These are phyloP conservation scores for Steinernema feltiae DNA, from an alignment of 1,140 invertebrate genomes.

Conservation along the genomic window DNA sequence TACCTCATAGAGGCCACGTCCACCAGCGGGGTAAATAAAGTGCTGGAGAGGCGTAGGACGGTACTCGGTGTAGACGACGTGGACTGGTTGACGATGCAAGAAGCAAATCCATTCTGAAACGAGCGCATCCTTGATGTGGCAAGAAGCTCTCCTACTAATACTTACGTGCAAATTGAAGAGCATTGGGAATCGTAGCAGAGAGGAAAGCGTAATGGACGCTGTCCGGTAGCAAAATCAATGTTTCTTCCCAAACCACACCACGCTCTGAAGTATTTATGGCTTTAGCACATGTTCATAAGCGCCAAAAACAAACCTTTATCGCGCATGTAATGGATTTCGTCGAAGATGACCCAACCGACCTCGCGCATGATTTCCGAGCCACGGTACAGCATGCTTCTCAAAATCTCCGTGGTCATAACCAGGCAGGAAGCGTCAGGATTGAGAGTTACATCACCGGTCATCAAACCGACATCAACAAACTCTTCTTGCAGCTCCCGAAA, in stretches of 20 bases:
- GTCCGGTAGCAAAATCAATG: slow-evolving; percentile 89
- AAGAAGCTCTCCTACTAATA: background rate
- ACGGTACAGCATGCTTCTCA: slow-evolving; percentile 95
- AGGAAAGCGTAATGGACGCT: slow-evolving; percentile 98
- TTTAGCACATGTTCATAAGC: background rate
- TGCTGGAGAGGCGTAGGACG: slow-evolving; percentile 93
- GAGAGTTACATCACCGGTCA: slow-evolving; percentile 98
- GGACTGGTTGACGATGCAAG: slow-evolving; percentile 86
- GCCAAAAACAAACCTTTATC: slow-evolving; percentile 67
- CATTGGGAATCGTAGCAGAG: slow-evolving; percentile 98
- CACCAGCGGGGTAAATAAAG: slow-evolving; percentile 90
- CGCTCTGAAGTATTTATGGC: slow-evolving; percentile 66
- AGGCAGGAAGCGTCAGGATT: slow-evolving; percentile 93
- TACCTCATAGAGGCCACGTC: slow-evolving; percentile 88
- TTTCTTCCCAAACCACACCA: slow-evolving; percentile 99
- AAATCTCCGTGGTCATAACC: slow-evolving; percentile 99
- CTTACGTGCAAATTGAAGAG: slow-evolving; percentile 75
- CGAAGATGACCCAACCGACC: slow-evolving; percentile 99
- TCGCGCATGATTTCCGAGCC: slow-evolving; percentile 94
- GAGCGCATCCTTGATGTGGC: background rate
- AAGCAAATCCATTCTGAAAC: slow-evolving; percentile 85
- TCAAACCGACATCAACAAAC: slow-evolving; percentile 92
- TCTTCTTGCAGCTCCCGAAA: slow-evolving; percentile 96
- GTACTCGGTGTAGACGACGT: slow-evolving; percentile 98
- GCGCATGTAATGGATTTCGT: slow-evolving; percentile 99